Base-by-base conservation (phyloP, 2,113 vertebrate genomes). In the Urocitellus parryii region DNA sequence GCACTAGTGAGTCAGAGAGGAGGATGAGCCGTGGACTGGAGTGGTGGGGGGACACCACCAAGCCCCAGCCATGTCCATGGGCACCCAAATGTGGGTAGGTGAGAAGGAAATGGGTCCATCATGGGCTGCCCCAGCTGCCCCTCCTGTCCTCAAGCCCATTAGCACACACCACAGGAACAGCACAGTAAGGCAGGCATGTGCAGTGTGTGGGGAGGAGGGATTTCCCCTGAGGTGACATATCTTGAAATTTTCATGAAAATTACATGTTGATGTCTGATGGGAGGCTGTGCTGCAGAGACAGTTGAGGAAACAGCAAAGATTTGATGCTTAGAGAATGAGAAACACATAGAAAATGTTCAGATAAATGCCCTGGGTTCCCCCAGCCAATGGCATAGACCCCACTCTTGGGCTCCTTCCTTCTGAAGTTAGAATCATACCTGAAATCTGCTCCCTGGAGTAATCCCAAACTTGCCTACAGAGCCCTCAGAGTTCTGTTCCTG, bases 241-340 rank as follows among this genome's bases (percentile, higher is more conserved):
- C 42, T 88, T 92, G 37, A 84, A 68, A 5, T n/a, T 72, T 72
- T 79, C 63, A 17, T 74, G 61, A 76, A 92, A 88, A 76, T 39
- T 48, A 39, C 29, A 17, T 79, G 48, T 58, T 91, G 73, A 56
- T 53, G 34, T 67, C 73, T 79, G 39, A 83, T 3, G 11, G 67
- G 22, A 89, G 56, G 56, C 45, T 91, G 29, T 80, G 27, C 67
- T 45, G 29, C 34, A 56, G 58, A 77, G n/a, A 92, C 20, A 4
- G 13, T 83, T 39, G 45, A 88, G 37, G 51, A 91, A 88, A 37
- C 48, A 39, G 13, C 34, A 17, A 67, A 80, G 42, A n/a, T 58
- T 61, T 39, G 32, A 4, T 3, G 5, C n/a, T 22, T 78, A 42
- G 37, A 82, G 17, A 53, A 39, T 22, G 53, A 92, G 61, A 56